A percentile compares a stretch with the other conserved stretches of the same genome.
Conservation (phyloP, 2,888 invertebrate genomes). For the Pyrgus malvae region DNA sequence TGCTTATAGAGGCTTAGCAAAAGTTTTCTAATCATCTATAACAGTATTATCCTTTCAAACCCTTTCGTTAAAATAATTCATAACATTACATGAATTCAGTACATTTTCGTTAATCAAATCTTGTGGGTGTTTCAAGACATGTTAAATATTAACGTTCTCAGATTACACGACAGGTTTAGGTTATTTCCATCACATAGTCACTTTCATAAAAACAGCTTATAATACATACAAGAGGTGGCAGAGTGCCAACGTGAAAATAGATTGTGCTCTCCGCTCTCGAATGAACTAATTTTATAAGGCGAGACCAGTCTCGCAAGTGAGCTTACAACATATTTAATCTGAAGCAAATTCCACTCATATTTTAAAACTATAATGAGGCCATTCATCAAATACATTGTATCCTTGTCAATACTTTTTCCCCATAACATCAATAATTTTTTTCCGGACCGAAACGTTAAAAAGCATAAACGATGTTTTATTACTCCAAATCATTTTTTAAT, state of each 20-base stretch:
- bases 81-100: not conserved
- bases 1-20: constrained; percentile 34
- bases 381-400: not conserved
- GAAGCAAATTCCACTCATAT: constrained; percentile 45
- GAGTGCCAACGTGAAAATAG: constrained; percentile 74
- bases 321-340: constrained; percentile 60
- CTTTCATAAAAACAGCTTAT: constrained; percentile 82
- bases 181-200: constrained; percentile 80
- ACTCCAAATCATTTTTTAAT: no score
- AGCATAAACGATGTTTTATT: no score
- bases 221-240: constrained; percentile 81
- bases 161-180: constrained; percentile 78
- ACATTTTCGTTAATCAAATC: not conserved
- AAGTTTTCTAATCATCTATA: constrained; percentile 15
- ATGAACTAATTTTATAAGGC: constrained; percentile 76
- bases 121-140: not conserved
- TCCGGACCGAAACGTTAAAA: no score
- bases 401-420: no score
- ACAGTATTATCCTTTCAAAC: not conserved
- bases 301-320: constrained; percentile 44
- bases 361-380: constrained; percentile 33
- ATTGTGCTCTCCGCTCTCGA: constrained; percentile 72
- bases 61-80: not conserved
- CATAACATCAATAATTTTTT: no score
- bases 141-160: constrained; percentile 48